Percentiles rank a stretch among this genome's conserved stretches.
phyloP scores from a whole-genome alignment of 2,888 invertebrate genomes.

The Drosophila rubida region DNA sequence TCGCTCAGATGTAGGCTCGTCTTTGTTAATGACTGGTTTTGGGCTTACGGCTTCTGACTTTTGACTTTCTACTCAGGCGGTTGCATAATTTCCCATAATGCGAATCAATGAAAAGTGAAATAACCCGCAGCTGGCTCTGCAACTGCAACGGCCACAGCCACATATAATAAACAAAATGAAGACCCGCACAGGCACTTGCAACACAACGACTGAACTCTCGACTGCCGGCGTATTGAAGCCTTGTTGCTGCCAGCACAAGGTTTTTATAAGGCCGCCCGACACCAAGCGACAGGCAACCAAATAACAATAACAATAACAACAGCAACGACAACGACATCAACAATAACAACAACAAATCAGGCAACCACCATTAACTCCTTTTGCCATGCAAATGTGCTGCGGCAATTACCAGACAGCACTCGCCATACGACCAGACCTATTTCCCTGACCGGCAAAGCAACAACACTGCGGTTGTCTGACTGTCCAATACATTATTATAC shows the following conservation, averaged over 20 bases:
- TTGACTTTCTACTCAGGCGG: conserved; percentile 11
- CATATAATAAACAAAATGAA: conserved; percentile 29
- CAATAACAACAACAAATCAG: conserved; percentile 65
- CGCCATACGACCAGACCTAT: conserved; percentile 26
- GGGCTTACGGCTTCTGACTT: background rate
- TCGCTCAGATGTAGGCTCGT: background rate
- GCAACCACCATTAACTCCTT: conserved; percentile 79
- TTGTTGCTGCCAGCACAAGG: conserved; percentile 61
- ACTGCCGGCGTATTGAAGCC: conserved; percentile 81
- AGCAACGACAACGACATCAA: conserved; percentile 34
- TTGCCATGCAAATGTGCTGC: conserved; percentile 76
- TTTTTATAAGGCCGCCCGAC: conserved; percentile 76
- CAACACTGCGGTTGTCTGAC: conserved; percentile 22
- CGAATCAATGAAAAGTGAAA: conserved; percentile 9
- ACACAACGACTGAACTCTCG: conserved; percentile 61
- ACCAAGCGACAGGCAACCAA: conserved; percentile 59
- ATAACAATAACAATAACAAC: conserved; percentile 50
- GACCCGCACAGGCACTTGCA: conserved; percentile 40
- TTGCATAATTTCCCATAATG: conserved; percentile 66
- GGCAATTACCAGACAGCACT: conserved; percentile 63
- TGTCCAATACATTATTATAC: conserved; percentile 40
- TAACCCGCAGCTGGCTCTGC: background rate
- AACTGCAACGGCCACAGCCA: conserved; percentile 20
- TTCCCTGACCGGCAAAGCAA: conserved; percentile 20
- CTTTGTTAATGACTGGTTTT: conserved; percentile 1